Conservation (phyloP, 2,888 invertebrate genomes). For the Cetonia aurata region DNA sequence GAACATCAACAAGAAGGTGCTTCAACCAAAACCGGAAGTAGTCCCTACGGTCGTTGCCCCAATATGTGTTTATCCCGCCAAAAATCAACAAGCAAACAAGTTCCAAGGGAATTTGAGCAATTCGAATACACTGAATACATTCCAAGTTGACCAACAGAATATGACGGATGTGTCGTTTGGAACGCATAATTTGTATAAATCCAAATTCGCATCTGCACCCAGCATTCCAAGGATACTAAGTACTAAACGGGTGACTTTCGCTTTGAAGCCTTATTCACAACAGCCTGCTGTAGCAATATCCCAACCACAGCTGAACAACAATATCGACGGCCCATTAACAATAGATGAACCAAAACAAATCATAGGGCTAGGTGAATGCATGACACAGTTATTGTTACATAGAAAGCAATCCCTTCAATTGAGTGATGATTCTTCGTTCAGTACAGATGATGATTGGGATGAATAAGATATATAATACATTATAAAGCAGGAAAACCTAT, state of each 20-base stretch:
- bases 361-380: no score
- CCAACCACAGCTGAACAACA: background rate
- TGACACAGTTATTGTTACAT: background rate
- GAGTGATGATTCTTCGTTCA: conserved; percentile 2
- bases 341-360: no score
- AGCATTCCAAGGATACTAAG: background rate
- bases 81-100: background rate
- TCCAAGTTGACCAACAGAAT: conserved; percentile 1
- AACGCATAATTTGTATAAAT: background rate
- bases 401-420: background rate
- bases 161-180: background rate
- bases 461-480: background rate
- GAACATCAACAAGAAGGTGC: conserved; percentile 19
- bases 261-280: background rate
- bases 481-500: no score
- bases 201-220: background rate
- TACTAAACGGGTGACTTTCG: background rate
- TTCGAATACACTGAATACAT: background rate
- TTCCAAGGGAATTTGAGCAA: no score
- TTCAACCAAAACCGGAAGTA: background rate
- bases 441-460: conserved; percentile 17
- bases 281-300: background rate
- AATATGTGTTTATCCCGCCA: conserved; percentile 5
- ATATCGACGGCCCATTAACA: no score
- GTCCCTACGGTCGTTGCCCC: conserved; percentile 1